Base-by-base conservation (phyloP, 2,797 vertebrate species). In the Orientallactaga sibirica region DNA sequence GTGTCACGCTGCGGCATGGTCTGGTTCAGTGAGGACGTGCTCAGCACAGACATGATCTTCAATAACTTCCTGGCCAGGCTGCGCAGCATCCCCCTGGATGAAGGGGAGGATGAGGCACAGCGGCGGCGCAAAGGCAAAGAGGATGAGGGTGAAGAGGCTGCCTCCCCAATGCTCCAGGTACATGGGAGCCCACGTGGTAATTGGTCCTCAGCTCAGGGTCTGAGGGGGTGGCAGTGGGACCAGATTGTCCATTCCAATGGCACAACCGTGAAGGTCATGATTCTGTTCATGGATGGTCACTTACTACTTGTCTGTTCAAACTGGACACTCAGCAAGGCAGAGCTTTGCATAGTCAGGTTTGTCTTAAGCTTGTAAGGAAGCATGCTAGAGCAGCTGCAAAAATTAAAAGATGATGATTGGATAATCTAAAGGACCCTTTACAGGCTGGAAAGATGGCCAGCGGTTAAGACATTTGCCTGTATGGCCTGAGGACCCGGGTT, bases 1-100 rank as follows among this genome's bases (percentile, higher is more conserved):
- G 99, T 99, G 95, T 99, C 99, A 0, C 99, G 99, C 94, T 99
- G 99, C 11, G 99, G 99, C 55, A 99, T 99, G 99, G 99, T 99
- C 83, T 99, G 99, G 99, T 99, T 99, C 98, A 99, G 99, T 4
- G 99, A 99, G 96, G 99, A 99, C 24, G 99, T 99, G 90, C 99
- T 99, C 84, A 99, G 99, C 97, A 99, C 99, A 0, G 99, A 99
- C 97, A 99, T 99, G 99, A 99, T 99, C 98, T 99, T 99, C 98
- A 99, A 99, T 97, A 98, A 99, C 98, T 99, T 99, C 98, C 98
- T 99, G 97, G 99, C 98, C 78, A 98, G 99, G 85, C 98, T 99
- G 29, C 99, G 99, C 94, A 99, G 98, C 97, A 99, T 99, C 96
- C 99, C 99, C 4, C 97, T 99, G 98, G 99, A 99, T n/a, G 99